Evolutionary conservation across 2,113 vertebrate genomes (phyloP).

Genomic region (Panthera uncia): DNA sequence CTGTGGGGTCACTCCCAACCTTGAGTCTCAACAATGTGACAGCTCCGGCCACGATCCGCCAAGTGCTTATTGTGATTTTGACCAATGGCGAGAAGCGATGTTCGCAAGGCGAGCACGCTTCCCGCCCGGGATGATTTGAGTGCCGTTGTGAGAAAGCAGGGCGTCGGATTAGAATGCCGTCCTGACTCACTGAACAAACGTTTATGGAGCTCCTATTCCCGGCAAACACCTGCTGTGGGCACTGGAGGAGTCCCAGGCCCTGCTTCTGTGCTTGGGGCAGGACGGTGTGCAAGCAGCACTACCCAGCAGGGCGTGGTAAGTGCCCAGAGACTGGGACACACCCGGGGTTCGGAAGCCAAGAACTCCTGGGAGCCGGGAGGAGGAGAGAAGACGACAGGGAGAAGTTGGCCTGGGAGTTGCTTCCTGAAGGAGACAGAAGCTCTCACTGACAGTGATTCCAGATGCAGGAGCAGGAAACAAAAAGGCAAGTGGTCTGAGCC

Average conservation of each 20-base stretch:
- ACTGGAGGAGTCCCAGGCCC: neutral
- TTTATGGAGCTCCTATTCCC: neutral
- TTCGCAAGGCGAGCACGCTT: neutral
- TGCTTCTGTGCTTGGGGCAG: neutral
- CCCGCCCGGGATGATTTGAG: neutral
- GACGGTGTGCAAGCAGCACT: fast-evolving
- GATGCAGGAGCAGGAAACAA: neutral
- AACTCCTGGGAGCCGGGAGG: neutral
- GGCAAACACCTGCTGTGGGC: neutral
- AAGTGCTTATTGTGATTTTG: neutral
- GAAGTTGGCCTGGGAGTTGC: neutral
- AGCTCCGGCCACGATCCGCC: neutral
- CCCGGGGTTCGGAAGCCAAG: neutral
- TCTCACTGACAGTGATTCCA: neutral
- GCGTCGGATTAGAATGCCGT: neutral
- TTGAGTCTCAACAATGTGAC: neutral
- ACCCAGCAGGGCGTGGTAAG: fast-evolving
- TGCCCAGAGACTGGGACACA: neutral
- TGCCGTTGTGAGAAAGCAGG: neutral
- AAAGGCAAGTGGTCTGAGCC: neutral
- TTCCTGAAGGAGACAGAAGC: neutral
- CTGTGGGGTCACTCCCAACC: neutral
- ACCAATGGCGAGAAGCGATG: neutral
- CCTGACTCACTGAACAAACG: neutral
- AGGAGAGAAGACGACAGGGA: fast-evolving